Base-by-base conservation (phyloP, 1,140 invertebrate genomes). In the Muscidifurax raptorellus region DNA sequence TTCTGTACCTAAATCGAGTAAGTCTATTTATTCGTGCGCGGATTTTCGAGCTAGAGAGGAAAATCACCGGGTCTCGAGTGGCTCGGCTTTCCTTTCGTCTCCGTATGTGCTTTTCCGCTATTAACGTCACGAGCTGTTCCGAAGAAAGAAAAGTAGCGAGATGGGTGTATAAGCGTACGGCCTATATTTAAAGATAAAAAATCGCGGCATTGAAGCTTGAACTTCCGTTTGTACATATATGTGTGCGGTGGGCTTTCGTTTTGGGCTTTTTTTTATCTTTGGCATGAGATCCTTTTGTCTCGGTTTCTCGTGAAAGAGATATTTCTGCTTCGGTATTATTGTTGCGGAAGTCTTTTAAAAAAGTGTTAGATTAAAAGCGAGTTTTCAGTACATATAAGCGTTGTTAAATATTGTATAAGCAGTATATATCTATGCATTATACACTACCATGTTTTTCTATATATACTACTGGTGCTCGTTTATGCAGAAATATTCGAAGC, bases 181-280 rank as follows among this genome's bases (percentile, higher is more conserved):
- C 78, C 64, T 80, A 80, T 67, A 80, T 44, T 81, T 81, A 72
- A 72, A 81, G 40, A 81, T 74, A 52, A 81, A 81, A 81, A 81
- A 81, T 72, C 30, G 15, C 27, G 40, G 30, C 67, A 81, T 72
- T 81, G 67, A 52, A 3, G 47, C 67, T 81, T 72, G 79, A 81
- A 81, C 40, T 81, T 81, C 67, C 32, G 25, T 72, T 18, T 9
- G n/a, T n/a, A n/a, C n/a, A n/a, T n/a, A n/a, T n/a, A n/a, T n/a
- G n/a, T n/a, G n/a, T n/a, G n/a, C n/a, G 32, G 71, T 22, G 28
- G n/a, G 67, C 67, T 28, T 27, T 69, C 13, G 6, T 74, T 74
- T 74, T 36, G n/a, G n/a, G n/a, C n/a, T n/a, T 9, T 27, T 13
- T 27, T 32, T 15, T 30, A 18, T 40, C 18, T 32, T 40, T n/a